Evolutionary conservation across 2,888 invertebrate genomes (phyloP), one percentile per base, ranked within the genome.

Genomic region (Aricia artaxerxes): DNA sequence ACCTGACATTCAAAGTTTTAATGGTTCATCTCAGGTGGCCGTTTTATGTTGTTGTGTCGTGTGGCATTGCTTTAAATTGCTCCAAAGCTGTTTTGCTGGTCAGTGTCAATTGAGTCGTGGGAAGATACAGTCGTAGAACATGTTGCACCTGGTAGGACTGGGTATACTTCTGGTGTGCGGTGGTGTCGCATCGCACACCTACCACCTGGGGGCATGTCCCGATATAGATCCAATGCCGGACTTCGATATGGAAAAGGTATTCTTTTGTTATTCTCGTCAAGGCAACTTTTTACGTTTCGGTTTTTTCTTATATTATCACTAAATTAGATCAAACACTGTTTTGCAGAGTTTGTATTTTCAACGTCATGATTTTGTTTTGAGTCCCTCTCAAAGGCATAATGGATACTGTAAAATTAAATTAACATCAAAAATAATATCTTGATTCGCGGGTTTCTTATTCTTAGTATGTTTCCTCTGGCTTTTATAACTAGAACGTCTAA

Each of bases 141-240:
- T 77, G 61, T 73, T 57, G 60, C 24, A 77, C 35, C 61, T 79
- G 69, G 7, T 40, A 69, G 75, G n/a, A 2, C 16, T 77, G 16
- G 60, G 40, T 31, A 69, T 61, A 24, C 35, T 91, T 44, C 87
- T 88, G 73, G 57, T 91, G 57, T 87, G 89, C 80, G 91, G 89
- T 24, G 88, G 89, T 77, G 92, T 85, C 0, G 80, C 87, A 6
- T 93, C 95, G 5, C 97, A 97, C 86, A 95, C 96, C 0, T 97
- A 97, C 87, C 97, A 97, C 85, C 90, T 97, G 82, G 97, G 97
- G 24, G 92, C 93, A 16, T 97, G 97, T 85, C 97, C 97, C 0
- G 87, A 95, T 9, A 97, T 97, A 1, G 97, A 97, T 83, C 97
- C 97, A 0, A 95, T 96, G 95, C 90, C 94, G 0, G 95, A 95